These are phyloP conservation scores for Atherix ibis DNA, from an alignment of 2,888 invertebrate species.

Conservation along the genomic window DNA sequence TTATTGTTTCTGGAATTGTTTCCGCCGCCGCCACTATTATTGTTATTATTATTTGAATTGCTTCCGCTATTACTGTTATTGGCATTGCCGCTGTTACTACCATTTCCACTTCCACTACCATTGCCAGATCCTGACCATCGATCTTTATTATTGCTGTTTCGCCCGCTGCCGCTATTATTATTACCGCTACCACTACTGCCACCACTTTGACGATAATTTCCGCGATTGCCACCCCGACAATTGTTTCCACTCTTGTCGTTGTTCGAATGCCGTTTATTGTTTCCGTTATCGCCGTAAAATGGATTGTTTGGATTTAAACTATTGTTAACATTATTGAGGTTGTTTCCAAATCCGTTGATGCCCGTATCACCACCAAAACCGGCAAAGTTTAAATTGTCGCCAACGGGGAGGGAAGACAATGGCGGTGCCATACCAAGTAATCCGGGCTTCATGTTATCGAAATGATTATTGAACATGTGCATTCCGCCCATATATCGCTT, in stretches of 20 bases:
- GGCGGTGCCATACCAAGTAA: conserved; percentile 40
- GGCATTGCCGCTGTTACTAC: too few relatives aligned
- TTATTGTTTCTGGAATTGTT: too few relatives aligned
- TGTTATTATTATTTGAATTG: too few relatives aligned
- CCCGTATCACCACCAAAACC: conserved; percentile 32
- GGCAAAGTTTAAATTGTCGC: too few relatives aligned
- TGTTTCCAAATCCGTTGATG: conserved; percentile 41
- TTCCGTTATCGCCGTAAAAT: conserved; percentile 34
- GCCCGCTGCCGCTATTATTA: conserved; percentile 1
- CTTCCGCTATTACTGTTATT: too few relatives aligned
- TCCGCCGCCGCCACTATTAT: too few relatives aligned
- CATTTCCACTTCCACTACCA: neutral
- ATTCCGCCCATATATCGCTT: conserved; percentile 4
- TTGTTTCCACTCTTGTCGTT: conserved; percentile 33
- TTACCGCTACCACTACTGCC: conserved; percentile 36
- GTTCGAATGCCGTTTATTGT: conserved; percentile 16
- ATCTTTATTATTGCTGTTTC: conserved; percentile 5
- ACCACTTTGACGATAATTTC: conserved; percentile 33
- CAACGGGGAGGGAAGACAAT: too few relatives aligned
- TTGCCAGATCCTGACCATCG: conserved; percentile 3
- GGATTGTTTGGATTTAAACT: conserved; percentile 16
- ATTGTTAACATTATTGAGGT: too few relatives aligned
- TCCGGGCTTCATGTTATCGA: conserved; percentile 38
- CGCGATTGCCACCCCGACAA: conserved; percentile 24
- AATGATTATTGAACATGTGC: conserved; percentile 25